Evolutionary conservation across 1,140 invertebrate species (phyloP), one percentile per base, ranked within the genome.

Genomic region (Hyposmocoma kahamanoa): DNA sequence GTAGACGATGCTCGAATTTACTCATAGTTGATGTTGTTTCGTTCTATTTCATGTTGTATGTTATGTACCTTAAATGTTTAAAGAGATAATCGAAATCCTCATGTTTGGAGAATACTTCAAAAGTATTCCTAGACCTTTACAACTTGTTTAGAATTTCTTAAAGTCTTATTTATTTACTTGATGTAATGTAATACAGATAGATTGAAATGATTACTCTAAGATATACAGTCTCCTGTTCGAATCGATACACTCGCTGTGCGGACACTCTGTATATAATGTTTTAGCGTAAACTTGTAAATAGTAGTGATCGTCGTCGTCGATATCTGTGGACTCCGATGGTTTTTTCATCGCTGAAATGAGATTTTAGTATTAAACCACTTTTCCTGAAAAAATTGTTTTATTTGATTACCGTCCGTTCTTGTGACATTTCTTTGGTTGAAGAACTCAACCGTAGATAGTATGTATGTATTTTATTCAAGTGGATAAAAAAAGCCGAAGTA

Each of bases 281-380:
- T 36, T 36, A 36, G 32, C 8, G 32, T 15, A 49, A 32, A 30
- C 17, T 24, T 75, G 73, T 77, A 74, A 36, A 78, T 75, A 75
- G 55, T 70, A 70, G 66, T 36, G 20, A 21, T 17, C 32, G 26
- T 65, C 22, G 56, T 54, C 56, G 62, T 68, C 43, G 43, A 60
- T 69, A 67, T 72, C 61, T 67, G 66, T 72, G 51, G 53, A 65
- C 57, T 62, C 44, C 48, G 56, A 53, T 50, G 51, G 51, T 53
- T 53, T 49, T 57, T 45, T 62, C 59, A 61, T 54, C 56, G 42
- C 41, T 50, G 50, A 65, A 42, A 53, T 41, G 41, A 59, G 60
- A 67, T 72, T 78, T 74, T 62, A 70, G 69, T 73, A 75, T 73
- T 28, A 74, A 59, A 71, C 62, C 69, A 71, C 57, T 73, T 69